These are phyloP conservation scores for Poicephalus meyeri DNA, from an alignment of 2,113 vertebrate species.

Conservation along the genomic window DNA sequence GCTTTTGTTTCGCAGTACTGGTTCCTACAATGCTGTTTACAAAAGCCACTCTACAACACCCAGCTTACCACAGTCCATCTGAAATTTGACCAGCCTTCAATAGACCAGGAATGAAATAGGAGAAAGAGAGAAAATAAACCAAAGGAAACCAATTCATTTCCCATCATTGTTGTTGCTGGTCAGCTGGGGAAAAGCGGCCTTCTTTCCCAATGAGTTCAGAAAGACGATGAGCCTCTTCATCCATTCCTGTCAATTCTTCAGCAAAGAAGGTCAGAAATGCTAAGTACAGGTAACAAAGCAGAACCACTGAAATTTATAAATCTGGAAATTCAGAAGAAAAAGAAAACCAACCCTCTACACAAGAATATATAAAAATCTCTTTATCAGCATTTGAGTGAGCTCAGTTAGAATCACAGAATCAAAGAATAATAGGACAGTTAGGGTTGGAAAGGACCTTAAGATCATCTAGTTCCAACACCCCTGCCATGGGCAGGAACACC, in stretches of 20 bases:
- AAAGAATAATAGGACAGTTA: no score
- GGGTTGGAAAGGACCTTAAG: no score
- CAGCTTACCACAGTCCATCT: not conserved
- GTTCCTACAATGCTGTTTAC: not conserved
- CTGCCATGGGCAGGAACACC: no score
- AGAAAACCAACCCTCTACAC: not conserved
- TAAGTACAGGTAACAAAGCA: not conserved
- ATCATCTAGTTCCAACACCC: no score
- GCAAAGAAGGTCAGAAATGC: not conserved
- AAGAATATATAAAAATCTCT: not conserved
- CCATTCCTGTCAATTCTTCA: not conserved
- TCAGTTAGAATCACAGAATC: not conserved
- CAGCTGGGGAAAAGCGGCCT: not conserved
- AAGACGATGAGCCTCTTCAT: not conserved
- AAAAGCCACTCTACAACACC: not conserved
- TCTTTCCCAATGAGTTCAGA: not conserved
- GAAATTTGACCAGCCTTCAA: conserved; percentile 54
- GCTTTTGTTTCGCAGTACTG: not conserved
- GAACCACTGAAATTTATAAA: not conserved
- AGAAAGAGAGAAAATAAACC: conserved; percentile 46
- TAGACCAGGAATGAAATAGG: not conserved
- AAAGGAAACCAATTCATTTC: conserved; percentile 5
- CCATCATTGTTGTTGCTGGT: not conserved
- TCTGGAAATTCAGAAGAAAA: not conserved
- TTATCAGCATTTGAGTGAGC: not conserved